Conservation (phyloP, 2,888 invertebrate species). For the Andrena bicolor region DNA sequence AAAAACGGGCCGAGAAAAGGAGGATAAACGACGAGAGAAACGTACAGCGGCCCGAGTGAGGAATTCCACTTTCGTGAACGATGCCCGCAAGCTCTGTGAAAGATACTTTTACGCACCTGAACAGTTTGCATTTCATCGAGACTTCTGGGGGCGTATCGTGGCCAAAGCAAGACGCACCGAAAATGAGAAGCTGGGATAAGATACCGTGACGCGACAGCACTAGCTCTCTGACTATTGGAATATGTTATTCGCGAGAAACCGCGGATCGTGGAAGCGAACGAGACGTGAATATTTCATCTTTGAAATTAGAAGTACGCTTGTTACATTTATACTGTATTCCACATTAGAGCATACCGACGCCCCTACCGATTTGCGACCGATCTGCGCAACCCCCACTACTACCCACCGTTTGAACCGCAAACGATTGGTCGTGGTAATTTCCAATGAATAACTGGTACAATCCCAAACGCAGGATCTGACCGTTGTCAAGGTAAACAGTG, state of each 20-base stretch:
- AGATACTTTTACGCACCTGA: slow-evolving; percentile 46
- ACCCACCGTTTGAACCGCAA: too few species aligned
- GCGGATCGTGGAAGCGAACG: background rate
- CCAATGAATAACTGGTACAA: too few species aligned
- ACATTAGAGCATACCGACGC: too few species aligned
- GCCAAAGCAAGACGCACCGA: slow-evolving; percentile 8
- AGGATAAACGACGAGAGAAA: slow-evolving; percentile 33
- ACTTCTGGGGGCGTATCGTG: slow-evolving; percentile 45
- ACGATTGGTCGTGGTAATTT: too few species aligned
- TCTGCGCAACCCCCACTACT: too few species aligned
- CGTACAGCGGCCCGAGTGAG: slow-evolving; percentile 2
- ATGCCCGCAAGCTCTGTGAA: slow-evolving; percentile 31
- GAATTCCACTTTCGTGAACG: slow-evolving; percentile 39
- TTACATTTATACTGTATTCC: too few species aligned
- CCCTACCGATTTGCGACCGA: too few species aligned
- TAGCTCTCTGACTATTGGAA: slow-evolving; percentile 19
- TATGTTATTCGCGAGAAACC: slow-evolving; percentile 25
- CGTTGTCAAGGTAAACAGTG: too few species aligned
- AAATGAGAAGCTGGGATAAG: slow-evolving; percentile 16
- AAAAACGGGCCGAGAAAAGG: slow-evolving; percentile 35
- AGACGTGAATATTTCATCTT: slow-evolving; percentile 44
- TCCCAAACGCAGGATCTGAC: too few species aligned
- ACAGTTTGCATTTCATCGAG: slow-evolving; percentile 57
- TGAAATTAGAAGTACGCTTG: slow-evolving; percentile 29
- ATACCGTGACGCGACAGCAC: slow-evolving; percentile 13